Evolutionary conservation across 1,140 invertebrate genomes (phyloP).

Genomic region (silkworm (Bombyx mori)): ASM3026992v2 NC_085107.1:10613001-10613500

Average conservation of each 20-base stretch:
- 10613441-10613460: slow-evolving; percentile 29
- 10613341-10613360: slow-evolving; percentile 66
- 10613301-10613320: too few relatives aligned
- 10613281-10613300: background rate
- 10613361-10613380: slow-evolving; percentile 70
- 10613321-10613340: slow-evolving; percentile 7
- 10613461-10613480: background rate
- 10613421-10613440: slow-evolving; percentile 67
- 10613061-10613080: background rate
- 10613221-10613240: too few relatives aligned
- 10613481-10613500: too few relatives aligned
- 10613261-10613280: background rate
- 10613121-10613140: background rate
- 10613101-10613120: too few relatives aligned
- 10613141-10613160: background rate
- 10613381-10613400: slow-evolving; percentile 66
- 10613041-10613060: too few relatives aligned
- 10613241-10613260: too few relatives aligned
- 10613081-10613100: too few relatives aligned
- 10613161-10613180: too few relatives aligned
- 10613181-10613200: too few relatives aligned
- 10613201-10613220: too few relatives aligned
- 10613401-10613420: slow-evolving; percentile 58
- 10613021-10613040: background rate
- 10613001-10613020: background rate